These are phyloP conservation scores for Rhineura floridana DNA, from an alignment of 2,113 vertebrate genomes.

Conservation along the genomic window DNA sequence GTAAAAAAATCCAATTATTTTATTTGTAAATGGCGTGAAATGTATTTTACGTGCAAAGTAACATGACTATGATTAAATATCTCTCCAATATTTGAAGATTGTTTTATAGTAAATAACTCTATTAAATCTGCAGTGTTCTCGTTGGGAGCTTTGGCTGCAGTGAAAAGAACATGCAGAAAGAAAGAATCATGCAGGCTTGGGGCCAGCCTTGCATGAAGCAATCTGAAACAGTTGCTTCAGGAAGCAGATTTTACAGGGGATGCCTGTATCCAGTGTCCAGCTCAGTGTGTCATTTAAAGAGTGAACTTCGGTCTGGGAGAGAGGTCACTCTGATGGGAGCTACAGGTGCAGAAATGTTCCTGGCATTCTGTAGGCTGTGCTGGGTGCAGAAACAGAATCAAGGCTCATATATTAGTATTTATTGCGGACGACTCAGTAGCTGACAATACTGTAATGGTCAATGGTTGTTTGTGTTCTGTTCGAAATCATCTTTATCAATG, in stretches of 20 bases:
- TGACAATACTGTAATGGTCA: not conserved
- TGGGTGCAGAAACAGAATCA: not conserved
- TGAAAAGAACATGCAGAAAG: not conserved
- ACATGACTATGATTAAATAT: conserved; percentile 5
- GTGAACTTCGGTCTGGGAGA: not conserved
- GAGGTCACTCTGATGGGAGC: not conserved
- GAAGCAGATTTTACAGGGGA: not conserved
- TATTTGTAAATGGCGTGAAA: not conserved
- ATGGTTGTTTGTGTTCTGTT: not conserved
- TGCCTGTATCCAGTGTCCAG: not conserved
- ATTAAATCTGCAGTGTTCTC: not conserved
- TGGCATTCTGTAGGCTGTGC: not conserved
- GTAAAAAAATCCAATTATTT: conserved; percentile 66
- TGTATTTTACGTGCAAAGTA: not conserved
- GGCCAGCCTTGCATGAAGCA: too few species aligned
- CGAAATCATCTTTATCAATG: not conserved
- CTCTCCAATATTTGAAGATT: not conserved
- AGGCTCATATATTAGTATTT: not conserved
- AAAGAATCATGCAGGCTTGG: not conserved
- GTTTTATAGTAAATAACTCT: not conserved
- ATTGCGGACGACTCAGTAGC: not conserved
- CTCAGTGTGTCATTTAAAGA: not conserved
- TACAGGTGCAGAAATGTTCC: not conserved
- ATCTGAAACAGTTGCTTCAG: not conserved
- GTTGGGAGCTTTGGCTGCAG: not conserved